Base-by-base conservation (phyloP, 2,113 vertebrate genomes). In the Lathamus discolor region DNA sequence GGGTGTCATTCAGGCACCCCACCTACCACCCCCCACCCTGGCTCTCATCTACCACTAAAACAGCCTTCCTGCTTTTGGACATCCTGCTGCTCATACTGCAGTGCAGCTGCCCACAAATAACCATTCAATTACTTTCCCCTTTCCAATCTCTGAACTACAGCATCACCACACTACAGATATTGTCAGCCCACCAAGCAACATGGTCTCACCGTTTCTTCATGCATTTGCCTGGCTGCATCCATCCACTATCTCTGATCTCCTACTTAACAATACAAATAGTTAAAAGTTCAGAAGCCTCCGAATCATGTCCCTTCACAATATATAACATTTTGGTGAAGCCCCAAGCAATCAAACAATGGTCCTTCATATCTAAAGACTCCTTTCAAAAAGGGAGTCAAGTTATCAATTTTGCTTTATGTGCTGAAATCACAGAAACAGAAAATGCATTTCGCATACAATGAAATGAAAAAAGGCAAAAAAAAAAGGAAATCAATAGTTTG, bases 341-440 rank as follows among this genome's bases (percentile, higher is more conserved):
- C 16, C 39, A 81, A 63, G 57, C 75, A 90, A 68, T 33, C 81
- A 80, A 93, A 66, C 31, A 59, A 72, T 11, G 67, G 72, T 28
- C 24, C 52, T 82, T 86, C 25, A 14, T 19, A 49, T 17, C 24
- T n/a, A 49, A 86, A 80, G 74, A 7, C 9, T 5, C 33, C 18
- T 73, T 83, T 63, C 72, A 59, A 83, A 83, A 91, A 90, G 57
- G 19, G 13, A 77, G 48, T 20, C 63, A 86, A 83, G 80, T 82
- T 91, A 86, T 48, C 90, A 62, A n/a, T 93, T 96, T 93, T 54
- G 31, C 17, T 95, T 39, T 39, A 70, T 86, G 54, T 68, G 35
- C 79, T 70, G 41, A 91, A 96, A 84, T 64, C 46, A 83, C 17
- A 93, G 57, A 88, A 92, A 93, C 18, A 91, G 84, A 91, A 90